A percentile compares a stretch with the other conserved stretches of the same genome.
phyloP scores from a whole-genome alignment of 2,113 vertebrate genomes.

The Urocolius indicus region DNA sequence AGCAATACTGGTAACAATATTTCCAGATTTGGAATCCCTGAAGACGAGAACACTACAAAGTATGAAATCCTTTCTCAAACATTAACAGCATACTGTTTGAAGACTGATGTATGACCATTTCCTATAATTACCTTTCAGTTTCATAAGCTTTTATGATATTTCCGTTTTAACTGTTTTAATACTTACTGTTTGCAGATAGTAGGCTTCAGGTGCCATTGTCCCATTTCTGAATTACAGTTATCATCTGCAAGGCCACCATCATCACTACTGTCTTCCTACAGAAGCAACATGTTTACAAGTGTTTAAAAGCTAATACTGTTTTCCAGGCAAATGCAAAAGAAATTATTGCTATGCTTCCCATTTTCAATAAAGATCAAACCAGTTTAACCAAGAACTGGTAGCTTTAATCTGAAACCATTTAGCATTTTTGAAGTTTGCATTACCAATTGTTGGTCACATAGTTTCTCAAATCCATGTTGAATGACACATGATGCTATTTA shows the following conservation, averaged over 20 bases:
- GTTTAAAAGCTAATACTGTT: background rate
- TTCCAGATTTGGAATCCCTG: background rate
- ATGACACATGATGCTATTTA: background rate
- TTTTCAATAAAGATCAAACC: background rate
- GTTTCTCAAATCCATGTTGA: background rate
- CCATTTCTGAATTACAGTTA: conserved; percentile 78
- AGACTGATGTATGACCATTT: background rate
- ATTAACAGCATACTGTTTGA: background rate
- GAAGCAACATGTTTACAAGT: background rate
- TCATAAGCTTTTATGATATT: background rate
- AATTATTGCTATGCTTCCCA: background rate
- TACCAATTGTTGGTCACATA: background rate
- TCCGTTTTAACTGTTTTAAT: background rate
- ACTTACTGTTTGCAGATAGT: conserved; percentile 94
- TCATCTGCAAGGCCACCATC: conserved; percentile 89
- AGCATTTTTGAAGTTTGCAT: background rate
- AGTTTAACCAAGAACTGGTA: background rate
- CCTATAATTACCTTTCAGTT: background rate
- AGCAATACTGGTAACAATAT: background rate
- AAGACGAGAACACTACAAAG: background rate
- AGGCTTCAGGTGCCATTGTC: conserved; percentile 82
- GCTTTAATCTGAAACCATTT: background rate
- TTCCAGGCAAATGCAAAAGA: background rate
- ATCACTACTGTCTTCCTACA: conserved; percentile 94
- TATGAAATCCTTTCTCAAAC: background rate